phyloP scores from a whole-genome alignment of 1,140 invertebrate species.

The Antheraea pernyi region DNA sequence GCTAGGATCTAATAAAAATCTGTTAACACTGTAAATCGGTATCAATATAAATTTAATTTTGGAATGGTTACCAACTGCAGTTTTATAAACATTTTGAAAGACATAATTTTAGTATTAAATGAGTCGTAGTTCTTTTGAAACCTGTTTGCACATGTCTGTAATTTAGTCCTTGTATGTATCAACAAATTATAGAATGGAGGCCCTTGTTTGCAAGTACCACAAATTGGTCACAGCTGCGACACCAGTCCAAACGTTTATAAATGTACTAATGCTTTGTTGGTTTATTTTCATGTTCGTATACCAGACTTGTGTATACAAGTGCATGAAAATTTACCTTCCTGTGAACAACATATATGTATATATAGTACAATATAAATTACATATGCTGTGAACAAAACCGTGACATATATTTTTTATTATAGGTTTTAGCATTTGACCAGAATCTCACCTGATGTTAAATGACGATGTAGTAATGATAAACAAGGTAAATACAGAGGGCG shows the following conservation, averaged over 20 bases:
- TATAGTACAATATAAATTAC: background rate
- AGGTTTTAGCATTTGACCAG: too few species aligned
- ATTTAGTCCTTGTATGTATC: constrained; percentile 22
- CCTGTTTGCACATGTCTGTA: constrained; percentile 13
- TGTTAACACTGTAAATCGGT: too few species aligned
- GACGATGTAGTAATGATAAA: too few species aligned
- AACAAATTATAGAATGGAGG: constrained; percentile 23
- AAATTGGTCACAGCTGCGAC: constrained; percentile 32
- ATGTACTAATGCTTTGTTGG: background rate
- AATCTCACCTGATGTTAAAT: too few species aligned
- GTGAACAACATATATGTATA: background rate
- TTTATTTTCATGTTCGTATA: background rate
- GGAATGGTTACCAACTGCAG: too few species aligned
- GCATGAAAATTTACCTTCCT: background rate
- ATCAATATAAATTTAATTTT: too few species aligned
- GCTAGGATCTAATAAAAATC: too few species aligned
- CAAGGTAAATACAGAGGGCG: too few species aligned
- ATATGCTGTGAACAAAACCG: too few species aligned
- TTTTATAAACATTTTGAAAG: too few species aligned
- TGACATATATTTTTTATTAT: too few species aligned
- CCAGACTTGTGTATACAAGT: constrained; percentile 4
- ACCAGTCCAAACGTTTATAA: constrained; percentile 5
- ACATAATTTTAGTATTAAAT: constrained; percentile 5
- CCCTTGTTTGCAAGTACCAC: constrained; percentile 18
- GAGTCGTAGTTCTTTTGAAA: background rate